A percentile compares a stretch with the other conserved stretches of the same genome.
phyloP scores from a whole-genome alignment of 2,797 vertebrate genomes.

The Hyperoplus lanceolatus region DNA sequence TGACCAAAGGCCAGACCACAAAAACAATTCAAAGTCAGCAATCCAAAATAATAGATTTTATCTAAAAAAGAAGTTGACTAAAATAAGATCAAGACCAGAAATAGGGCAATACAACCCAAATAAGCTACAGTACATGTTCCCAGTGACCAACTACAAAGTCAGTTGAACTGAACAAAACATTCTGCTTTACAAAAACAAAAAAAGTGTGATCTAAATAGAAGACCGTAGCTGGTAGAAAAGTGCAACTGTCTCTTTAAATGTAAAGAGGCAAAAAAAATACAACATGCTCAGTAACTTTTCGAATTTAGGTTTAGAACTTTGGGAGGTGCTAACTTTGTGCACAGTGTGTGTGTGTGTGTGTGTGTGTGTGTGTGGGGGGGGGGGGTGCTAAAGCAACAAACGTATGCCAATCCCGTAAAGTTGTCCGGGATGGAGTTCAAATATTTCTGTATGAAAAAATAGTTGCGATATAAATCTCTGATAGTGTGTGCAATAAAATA shows the following conservation, averaged over 20 bases:
- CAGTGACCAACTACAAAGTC: slow-evolving; percentile 39
- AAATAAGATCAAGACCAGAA: slow-evolving; percentile 28
- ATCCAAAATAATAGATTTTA: slow-evolving; percentile 47
- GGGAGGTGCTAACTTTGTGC: no score
- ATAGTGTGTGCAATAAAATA: background rate
- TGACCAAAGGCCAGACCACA: slow-evolving; percentile 48
- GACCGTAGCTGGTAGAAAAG: slow-evolving; percentile 15
- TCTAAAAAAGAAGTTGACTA: slow-evolving; percentile 30
- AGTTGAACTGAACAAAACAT: slow-evolving; percentile 35
- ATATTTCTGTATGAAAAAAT: background rate
- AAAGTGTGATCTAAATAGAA: slow-evolving; percentile 53
- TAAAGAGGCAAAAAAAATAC: background rate
- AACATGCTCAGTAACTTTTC: background rate
- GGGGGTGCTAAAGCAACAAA: background rate
- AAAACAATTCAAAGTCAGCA: slow-evolving; percentile 24
- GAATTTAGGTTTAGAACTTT: background rate
- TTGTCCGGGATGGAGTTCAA: background rate
- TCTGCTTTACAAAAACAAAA: slow-evolving; percentile 2
- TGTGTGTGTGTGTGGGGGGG: no score
- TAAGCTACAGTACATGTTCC: slow-evolving; percentile 39
- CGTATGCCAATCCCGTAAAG: background rate
- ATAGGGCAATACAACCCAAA: slow-evolving; percentile 16
- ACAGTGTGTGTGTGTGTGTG: no score
- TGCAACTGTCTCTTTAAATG: background rate
- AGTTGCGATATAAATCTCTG: background rate